phyloP scores from a whole-genome alignment of 2,888 invertebrate species.

The Pharmacophagus antenor region DNA sequence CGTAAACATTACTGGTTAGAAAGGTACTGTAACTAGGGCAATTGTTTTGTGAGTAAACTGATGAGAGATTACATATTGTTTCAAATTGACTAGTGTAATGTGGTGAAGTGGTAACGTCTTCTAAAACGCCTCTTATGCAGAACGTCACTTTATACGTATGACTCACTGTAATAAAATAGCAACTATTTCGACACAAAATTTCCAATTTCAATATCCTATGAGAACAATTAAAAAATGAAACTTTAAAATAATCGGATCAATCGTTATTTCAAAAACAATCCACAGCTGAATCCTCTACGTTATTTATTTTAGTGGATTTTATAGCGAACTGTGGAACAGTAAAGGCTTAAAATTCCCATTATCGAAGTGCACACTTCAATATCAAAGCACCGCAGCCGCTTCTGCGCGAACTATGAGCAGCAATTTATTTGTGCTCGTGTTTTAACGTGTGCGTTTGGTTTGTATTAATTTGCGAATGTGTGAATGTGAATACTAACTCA shows the following conservation, averaged over 20 bases:
- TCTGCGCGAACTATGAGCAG: not conserved
- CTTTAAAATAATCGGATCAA: slow-evolving; percentile 2
- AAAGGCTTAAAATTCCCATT: slow-evolving; percentile 34
- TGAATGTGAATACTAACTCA: not conserved
- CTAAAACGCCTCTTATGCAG: too few species aligned
- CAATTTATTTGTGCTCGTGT: not conserved
- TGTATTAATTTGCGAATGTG: not conserved
- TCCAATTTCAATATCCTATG: not conserved
- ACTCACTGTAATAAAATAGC: too few species aligned
- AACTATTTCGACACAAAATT: too few species aligned
- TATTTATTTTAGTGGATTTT: slow-evolving; percentile 35
- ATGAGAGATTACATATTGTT: too few species aligned
- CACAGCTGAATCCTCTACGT: slow-evolving; percentile 27
- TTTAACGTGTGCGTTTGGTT: not conserved
- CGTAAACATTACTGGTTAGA: too few species aligned
- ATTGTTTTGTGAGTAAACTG: too few species aligned
- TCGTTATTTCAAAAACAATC: slow-evolving; percentile 12
- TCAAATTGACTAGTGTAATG: too few species aligned
- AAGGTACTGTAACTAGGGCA: too few species aligned
- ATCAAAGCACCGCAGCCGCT: slow-evolving; percentile 18
- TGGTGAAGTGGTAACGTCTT: too few species aligned
- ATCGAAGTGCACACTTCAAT: slow-evolving; percentile 21
- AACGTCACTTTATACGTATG: too few species aligned
- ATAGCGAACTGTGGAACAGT: slow-evolving; percentile 30
- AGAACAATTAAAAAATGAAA: not conserved